Evolutionary conservation across 2,797 vertebrate genomes (phyloP).

Genomic region (Gila robusta): DNA sequence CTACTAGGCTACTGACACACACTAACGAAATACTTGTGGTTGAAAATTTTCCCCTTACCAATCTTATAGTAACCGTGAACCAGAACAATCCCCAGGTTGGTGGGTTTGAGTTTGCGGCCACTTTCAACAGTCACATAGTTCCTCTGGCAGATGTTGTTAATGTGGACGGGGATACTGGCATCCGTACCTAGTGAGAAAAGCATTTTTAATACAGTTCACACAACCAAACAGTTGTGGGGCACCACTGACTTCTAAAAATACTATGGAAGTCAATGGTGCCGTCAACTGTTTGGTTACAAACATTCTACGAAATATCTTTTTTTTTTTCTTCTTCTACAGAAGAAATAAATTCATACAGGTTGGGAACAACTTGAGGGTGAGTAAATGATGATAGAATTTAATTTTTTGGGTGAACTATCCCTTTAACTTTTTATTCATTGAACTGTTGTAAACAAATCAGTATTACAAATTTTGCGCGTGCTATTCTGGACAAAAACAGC

Average conservation of each 20-base stretch:
- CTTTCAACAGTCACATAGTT: slow-evolving; percentile 96
- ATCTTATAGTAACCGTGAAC: slow-evolving; percentile 98
- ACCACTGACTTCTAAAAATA: too few relatives aligned
- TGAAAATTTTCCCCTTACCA: slow-evolving; percentile 75
- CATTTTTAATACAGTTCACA: not conserved
- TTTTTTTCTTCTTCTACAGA: too few relatives aligned
- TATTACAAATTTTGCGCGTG: accelerated
- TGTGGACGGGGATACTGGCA: slow-evolving; percentile 97
- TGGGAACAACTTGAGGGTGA: too few relatives aligned
- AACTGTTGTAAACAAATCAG: not conserved
- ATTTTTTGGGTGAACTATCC: too few relatives aligned
- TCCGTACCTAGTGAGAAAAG: slow-evolving; percentile 86
- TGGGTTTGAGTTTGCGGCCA: slow-evolving; percentile 93
- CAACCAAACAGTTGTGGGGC: too few relatives aligned
- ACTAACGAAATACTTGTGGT: not conserved
- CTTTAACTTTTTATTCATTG: too few relatives aligned
- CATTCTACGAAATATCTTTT: too few relatives aligned
- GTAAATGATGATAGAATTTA: too few relatives aligned
- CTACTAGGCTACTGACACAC: not conserved
- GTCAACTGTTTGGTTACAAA: too few relatives aligned
- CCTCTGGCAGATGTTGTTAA: slow-evolving; percentile 97
- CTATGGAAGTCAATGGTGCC: too few relatives aligned
- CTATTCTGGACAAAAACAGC: not conserved
- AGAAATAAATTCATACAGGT: too few relatives aligned
- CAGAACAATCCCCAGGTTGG: slow-evolving; percentile 95